Evolutionary conservation across 2,888 invertebrate species (phyloP).

Genomic region (Watsonalla binaria): DNA sequence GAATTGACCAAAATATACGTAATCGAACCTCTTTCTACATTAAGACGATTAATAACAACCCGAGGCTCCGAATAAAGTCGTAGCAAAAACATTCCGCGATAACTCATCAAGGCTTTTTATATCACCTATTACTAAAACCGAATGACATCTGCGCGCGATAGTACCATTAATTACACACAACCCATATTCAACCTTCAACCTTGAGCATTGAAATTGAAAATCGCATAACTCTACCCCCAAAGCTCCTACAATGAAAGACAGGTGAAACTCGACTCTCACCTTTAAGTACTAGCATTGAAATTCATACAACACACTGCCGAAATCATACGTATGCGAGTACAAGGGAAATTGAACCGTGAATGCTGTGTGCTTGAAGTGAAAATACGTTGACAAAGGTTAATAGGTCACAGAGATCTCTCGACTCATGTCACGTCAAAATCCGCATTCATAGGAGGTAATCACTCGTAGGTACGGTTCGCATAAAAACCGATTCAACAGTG

Average conservation of each 20-base stretch:
- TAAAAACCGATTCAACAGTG: slow-evolving; percentile 39
- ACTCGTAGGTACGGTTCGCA: slow-evolving; percentile 41
- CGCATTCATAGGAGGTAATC: slow-evolving; percentile 24
- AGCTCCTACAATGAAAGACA: background rate
- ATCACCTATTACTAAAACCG: background rate
- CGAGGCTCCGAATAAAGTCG: no score
- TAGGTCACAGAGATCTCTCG: background rate
- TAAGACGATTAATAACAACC: no score
- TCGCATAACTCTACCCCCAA: background rate
- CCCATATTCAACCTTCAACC: background rate
- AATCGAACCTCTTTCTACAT: no score
- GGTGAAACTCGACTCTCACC: background rate
- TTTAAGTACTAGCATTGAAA: background rate
- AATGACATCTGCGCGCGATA: background rate
- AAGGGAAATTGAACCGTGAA: background rate
- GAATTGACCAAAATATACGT: no score
- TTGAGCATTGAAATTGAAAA: background rate
- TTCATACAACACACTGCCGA: background rate
- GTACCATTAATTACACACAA: background rate
- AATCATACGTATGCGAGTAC: background rate
- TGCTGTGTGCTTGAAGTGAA: background rate
- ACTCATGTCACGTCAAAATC: slow-evolving; percentile 2
- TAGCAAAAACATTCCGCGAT: no score
- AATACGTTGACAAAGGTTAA: background rate
- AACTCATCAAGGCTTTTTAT: background rate